These are phyloP conservation scores for Caenorhabditis tropicalis DNA, from an alignment of 1,140 invertebrate species.

Conservation along the genomic window DNA sequence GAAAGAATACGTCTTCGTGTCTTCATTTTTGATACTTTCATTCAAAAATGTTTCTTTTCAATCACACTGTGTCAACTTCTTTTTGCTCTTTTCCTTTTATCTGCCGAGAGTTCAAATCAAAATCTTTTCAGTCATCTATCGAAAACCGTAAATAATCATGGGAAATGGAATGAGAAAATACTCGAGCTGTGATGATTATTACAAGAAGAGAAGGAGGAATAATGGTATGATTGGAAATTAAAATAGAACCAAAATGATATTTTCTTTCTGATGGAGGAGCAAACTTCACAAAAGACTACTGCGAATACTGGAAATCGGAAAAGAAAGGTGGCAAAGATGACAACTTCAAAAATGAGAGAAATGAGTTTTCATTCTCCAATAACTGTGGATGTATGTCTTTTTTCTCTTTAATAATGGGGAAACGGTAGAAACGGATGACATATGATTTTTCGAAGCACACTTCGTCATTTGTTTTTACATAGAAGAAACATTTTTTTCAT, in stretches of 20 bases:
- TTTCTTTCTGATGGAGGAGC: background rate
- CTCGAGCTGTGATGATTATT: slow-evolving; percentile 20
- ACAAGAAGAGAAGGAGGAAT: background rate
- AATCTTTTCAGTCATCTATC: background rate
- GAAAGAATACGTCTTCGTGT: background rate
- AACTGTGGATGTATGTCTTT: background rate
- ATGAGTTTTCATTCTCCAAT: slow-evolving; percentile 35
- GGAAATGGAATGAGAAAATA: slow-evolving; percentile 27
- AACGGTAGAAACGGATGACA: too few relatives aligned
- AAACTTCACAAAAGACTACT: slow-evolving; percentile 18
- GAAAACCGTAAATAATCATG: background rate
- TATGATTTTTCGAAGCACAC: too few relatives aligned
- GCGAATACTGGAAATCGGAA: slow-evolving; percentile 12
- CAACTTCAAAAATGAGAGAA: background rate
- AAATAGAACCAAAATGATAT: background rate
- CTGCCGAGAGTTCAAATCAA: background rate
- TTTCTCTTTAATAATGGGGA: too few relatives aligned
- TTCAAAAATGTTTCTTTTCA: too few relatives aligned
- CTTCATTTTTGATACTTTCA: background rate
- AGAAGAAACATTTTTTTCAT: too few relatives aligned
- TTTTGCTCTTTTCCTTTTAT: background rate
- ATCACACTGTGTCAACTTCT: background rate
- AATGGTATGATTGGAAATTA: background rate
- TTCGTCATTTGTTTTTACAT: too few relatives aligned
- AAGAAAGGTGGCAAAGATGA: slow-evolving; percentile 24